A percentile compares a stretch with the other conserved stretches of the same genome.
These are phyloP conservation scores for Beroe forskalii DNA, from an alignment of 37 sponge, comb jelly and placozoan species.

Conservation along the genomic window DNA sequence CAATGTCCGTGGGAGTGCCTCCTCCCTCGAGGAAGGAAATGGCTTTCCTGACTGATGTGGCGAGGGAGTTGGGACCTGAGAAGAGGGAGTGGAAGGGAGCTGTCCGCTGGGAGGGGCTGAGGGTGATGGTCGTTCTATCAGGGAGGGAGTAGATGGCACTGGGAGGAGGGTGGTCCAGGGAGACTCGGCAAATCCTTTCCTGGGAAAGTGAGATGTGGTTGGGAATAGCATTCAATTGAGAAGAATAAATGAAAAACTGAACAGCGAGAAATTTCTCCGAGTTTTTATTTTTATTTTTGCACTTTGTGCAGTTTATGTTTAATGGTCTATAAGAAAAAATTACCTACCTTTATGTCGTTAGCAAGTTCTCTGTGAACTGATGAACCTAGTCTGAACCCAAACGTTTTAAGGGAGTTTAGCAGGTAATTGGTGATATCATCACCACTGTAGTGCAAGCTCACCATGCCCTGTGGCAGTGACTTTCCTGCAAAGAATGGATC, in stretches of 20 bases:
- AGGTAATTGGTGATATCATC: background rate
- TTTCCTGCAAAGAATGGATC: too few species aligned
- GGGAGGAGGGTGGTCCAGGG: background rate
- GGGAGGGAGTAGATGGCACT: constrained; percentile 20
- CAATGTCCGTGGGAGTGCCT: background rate
- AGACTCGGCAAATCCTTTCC: background rate
- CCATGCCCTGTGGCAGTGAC: background rate
- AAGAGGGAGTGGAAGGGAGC: background rate
- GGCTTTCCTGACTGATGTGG: background rate
- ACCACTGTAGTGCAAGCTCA: background rate
- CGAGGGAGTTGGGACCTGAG: background rate
- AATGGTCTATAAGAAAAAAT: too few species aligned
- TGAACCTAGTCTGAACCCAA: background rate
- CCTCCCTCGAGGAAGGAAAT: background rate
- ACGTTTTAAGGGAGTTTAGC: background rate
- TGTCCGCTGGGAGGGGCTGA: background rate
- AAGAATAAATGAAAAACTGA: too few species aligned
- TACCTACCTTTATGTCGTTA: constrained; percentile 53
- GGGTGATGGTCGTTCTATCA: background rate
- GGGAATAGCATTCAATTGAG: too few species aligned
- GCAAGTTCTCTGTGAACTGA: background rate
- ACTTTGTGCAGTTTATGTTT: too few species aligned
- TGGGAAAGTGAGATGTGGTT: background rate
- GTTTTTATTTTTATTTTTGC: too few species aligned
- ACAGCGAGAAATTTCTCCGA: background rate